Conservation (phyloP, 2,888 invertebrate species). For the Ochropacha duplaris region DNA sequence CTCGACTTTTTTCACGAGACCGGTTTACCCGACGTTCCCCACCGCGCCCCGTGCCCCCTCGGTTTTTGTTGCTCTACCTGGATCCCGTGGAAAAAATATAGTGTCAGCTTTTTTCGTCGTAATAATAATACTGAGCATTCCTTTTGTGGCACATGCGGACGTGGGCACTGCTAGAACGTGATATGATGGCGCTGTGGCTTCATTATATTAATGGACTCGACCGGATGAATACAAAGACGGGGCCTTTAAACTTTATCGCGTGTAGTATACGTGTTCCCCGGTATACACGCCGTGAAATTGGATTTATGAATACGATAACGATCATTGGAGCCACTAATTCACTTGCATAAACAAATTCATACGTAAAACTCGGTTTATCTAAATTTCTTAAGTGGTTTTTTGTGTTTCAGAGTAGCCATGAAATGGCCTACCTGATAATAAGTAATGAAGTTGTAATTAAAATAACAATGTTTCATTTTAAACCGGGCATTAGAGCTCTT, state of each 20-base stretch:
- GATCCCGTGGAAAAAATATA: slow-evolving; percentile 68
- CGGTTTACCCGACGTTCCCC: slow-evolving; percentile 54
- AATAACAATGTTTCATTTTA: not conserved
- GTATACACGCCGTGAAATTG: slow-evolving; percentile 60
- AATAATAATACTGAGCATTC: slow-evolving; percentile 80
- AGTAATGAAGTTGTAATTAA: not conserved
- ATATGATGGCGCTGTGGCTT: slow-evolving; percentile 73
- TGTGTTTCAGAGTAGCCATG: not conserved
- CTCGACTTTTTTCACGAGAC: slow-evolving; percentile 52
- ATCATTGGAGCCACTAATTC: not conserved
- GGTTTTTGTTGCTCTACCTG: slow-evolving; percentile 77
- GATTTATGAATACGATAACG: slow-evolving; percentile 46
- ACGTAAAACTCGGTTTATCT: not conserved
- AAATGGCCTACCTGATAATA: not conserved
- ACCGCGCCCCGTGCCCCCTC: slow-evolving; percentile 40
- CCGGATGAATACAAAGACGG: slow-evolving; percentile 78
- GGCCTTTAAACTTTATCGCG: slow-evolving; percentile 71
- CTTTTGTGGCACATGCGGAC: slow-evolving; percentile 78
- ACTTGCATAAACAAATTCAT: slow-evolving; percentile 1
- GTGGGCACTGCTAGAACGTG: slow-evolving; percentile 70
- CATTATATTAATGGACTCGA: slow-evolving; percentile 79
- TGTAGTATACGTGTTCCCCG: slow-evolving; percentile 58
- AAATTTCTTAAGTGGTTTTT: not conserved
- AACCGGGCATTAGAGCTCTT: no score
- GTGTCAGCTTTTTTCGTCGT: slow-evolving; percentile 70